phyloP scores from a whole-genome alignment of 2,888 invertebrate species.

The Listrodromus nycthemerus region DNA sequence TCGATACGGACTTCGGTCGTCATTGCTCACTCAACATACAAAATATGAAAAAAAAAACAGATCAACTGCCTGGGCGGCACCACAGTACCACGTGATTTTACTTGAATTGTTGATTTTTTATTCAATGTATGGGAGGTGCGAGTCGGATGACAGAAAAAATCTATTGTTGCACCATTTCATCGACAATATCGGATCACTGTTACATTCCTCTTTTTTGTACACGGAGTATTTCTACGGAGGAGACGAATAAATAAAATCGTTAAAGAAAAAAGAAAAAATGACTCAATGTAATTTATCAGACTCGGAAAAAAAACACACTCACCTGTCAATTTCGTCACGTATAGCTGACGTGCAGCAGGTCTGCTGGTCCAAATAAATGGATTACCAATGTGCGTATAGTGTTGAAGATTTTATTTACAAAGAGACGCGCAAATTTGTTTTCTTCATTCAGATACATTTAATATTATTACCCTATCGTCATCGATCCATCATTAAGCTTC shows the following conservation, averaged over 20 bases:
- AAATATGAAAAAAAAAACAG: conserved; percentile 16
- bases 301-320: conserved; percentile 34
- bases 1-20: conserved; percentile 37
- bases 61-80: conserved; percentile 52
- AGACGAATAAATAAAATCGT: conserved; percentile 62
- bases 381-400: conserved; percentile 48
- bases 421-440: conserved; percentile 57
- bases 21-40: conserved; percentile 55
- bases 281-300: conserved; percentile 24
- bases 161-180: conserved; percentile 56
- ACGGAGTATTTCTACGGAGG: conserved; percentile 68
- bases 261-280: conserved; percentile 13
- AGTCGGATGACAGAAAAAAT: conserved; percentile 37
- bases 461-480: conserved; percentile 54
- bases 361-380: conserved; percentile 38
- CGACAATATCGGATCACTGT: conserved; percentile 66
- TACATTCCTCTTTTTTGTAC: conserved; percentile 73
- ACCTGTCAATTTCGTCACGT: conserved; percentile 32
- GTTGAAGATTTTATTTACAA: conserved; percentile 66
- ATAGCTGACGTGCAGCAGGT: conserved; percentile 30
- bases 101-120: conserved; percentile 53
- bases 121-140: conserved; percentile 28
- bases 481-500: conserved; percentile 49
- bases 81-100: conserved; percentile 42
- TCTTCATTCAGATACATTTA: conserved; percentile 61